Evolutionary conservation across 2,113 vertebrate genomes (phyloP).

Genomic region (Anarhynchus alexandrinus): DNA sequence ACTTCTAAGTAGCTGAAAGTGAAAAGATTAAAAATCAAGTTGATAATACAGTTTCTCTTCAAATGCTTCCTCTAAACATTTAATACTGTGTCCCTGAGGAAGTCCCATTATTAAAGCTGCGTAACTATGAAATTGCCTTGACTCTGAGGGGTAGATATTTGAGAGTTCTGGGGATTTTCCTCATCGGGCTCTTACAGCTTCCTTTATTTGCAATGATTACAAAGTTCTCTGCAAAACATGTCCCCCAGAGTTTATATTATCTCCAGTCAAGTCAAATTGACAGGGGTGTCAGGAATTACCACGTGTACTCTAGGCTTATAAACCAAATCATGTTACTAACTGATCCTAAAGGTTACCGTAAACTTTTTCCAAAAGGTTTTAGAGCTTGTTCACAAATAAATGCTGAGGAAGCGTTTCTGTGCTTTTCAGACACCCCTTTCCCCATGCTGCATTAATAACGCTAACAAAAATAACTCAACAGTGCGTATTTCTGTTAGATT

Average conservation of each 20-base stretch:
- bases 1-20: background rate
- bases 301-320: background rate
- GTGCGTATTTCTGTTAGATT: background rate
- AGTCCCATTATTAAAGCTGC: background rate
- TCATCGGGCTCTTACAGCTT: background rate
- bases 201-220: background rate
- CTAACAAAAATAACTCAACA: background rate
- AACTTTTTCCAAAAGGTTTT: background rate
- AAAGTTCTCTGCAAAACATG: background rate
- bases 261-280: background rate
- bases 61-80: background rate
- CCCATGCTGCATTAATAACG: background rate
- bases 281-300: background rate
- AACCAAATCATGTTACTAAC: background rate
- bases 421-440: background rate
- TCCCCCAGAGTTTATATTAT: background rate
- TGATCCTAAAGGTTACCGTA: background rate
- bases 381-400: background rate
- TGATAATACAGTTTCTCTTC: slow-evolving; percentile 25
- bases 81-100: slow-evolving; percentile 7
- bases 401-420: background rate
- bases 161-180: slow-evolving; percentile 9
- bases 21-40: slow-evolving; percentile 24
- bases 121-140: slow-evolving; percentile 42
- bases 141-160: background rate